Base-by-base conservation (phyloP, 2,888 invertebrate species). In the Xestia sexstrigata region DNA sequence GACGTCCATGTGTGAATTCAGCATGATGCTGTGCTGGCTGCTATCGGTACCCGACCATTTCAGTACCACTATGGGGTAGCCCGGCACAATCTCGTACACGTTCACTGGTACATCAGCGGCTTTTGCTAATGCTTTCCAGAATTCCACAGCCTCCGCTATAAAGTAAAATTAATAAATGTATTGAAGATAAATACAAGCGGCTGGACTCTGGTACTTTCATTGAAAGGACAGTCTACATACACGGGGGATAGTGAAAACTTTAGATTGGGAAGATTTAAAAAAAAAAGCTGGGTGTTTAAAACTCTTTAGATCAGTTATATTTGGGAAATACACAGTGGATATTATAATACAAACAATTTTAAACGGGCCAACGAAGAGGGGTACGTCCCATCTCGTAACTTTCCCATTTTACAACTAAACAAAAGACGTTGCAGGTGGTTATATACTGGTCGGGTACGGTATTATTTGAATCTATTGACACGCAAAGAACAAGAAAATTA, bases 1-100 rank as follows among this genome's bases (percentile, higher is more conserved):
- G 0, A 99, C 99, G 94, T 99, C 99, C 97, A 98, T 99, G 92
- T 99, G 99, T 8, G 99, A 99, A 93, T 99, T 99, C 23, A 99
- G 97, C 87, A 99, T 95, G 77, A 99, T 96, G 9, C 98, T 96
- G 17, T 97, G 97, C 67, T 98, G 93, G 0, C 96, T 93, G 0
- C 98, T 98, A 81, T 98, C 97, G 0, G 94, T 96, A 73, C 99
- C 99, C 68, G 92, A 89, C 98, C 98, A 98, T 89, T 98, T 98
- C 92, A 99, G 97, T 39, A 99, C 95, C 47, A 98, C 97, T 63
- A 99, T 97, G 4, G 99, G 98, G 90, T 98, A 98, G 95, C 97
- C 79, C 89, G 92, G 88, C 95, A 93, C 85, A 73, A 82, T 88
- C 77, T 91, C 88, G 63, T 97, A 94, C 3, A 98, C 95, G 2